Evolutionary conservation across 2,888 invertebrate genomes (phyloP).

Genomic region (Xanthorhoe spadicearia): DNA sequence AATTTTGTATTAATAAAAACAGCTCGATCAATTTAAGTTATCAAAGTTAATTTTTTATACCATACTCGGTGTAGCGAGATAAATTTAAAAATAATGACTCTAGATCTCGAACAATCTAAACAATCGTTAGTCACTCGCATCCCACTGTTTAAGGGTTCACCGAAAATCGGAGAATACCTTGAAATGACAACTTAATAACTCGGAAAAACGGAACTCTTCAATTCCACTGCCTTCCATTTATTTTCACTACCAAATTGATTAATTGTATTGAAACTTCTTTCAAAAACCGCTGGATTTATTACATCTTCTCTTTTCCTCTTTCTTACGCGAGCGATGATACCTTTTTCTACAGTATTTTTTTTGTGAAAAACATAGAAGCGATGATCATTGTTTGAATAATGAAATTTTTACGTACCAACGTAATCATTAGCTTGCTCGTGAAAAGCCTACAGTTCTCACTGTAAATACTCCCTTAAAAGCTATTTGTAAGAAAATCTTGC

Average conservation of each 20-base stretch:
- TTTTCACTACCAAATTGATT: slow-evolving; percentile 32
- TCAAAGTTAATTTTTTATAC: neutral
- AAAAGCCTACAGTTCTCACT: too few species aligned
- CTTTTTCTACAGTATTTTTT: neutral
- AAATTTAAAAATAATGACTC: slow-evolving; percentile 7
- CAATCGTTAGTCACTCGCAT: neutral
- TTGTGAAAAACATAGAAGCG: too few species aligned
- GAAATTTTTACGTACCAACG: too few species aligned
- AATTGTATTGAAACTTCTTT: slow-evolving; percentile 14
- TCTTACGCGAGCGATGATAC: too few species aligned
- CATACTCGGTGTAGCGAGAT: neutral
- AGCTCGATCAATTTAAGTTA: neutral
- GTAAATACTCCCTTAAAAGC: too few species aligned
- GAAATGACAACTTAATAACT: slow-evolving; percentile 35
- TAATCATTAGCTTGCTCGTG: too few species aligned
- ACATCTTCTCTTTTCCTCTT: neutral
- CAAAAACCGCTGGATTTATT: neutral
- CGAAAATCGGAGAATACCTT: slow-evolving; percentile 22
- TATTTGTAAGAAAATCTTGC: too few species aligned
- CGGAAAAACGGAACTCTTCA: slow-evolving; percentile 29
- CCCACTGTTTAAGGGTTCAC: neutral
- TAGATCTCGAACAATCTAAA: neutral
- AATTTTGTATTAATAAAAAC: neutral
- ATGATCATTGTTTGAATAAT: too few species aligned
- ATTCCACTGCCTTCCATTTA: slow-evolving; percentile 32